A percentile compares a stretch with the other conserved stretches of the same genome.
Evolutionary conservation across 1,140 invertebrate genomes (phyloP).

Genomic region (Trichonephila clavipes): DNA sequence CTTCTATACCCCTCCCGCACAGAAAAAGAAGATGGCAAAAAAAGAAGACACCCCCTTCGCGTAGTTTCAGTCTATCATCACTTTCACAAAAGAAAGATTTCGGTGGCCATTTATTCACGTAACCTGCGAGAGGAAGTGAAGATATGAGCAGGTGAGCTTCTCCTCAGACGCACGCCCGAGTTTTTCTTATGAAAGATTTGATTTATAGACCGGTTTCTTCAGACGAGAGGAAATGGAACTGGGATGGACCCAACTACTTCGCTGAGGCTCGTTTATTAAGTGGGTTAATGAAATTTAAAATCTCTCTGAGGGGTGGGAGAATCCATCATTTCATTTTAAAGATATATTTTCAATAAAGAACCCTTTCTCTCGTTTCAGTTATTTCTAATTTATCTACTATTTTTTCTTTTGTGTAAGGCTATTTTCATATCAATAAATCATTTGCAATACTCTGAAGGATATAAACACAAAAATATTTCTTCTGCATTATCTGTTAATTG

Average conservation of each 20-base stretch:
- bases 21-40: neutral
- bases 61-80: slow-evolving; percentile 6
- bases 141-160: neutral
- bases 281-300: slow-evolving; percentile 20
- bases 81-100: slow-evolving; percentile 21
- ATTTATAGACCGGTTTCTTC: slow-evolving; percentile 21
- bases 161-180: neutral
- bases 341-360: no score
- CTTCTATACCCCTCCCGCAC: neutral
- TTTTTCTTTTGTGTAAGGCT: no score
- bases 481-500: no score
- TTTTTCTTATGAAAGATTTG: slow-evolving; percentile 36
- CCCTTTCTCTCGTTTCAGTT: no score
- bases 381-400: no score
- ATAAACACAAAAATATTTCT: no score
- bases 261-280: neutral
- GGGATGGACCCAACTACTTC: neutral
- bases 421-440: no score
- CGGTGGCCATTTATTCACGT: slow-evolving; percentile 47
- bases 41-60: neutral
- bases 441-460: no score
- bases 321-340: neutral
- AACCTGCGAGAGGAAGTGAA: slow-evolving; percentile 43
- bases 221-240: slow-evolving; percentile 9
- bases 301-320: neutral